A percentile compares a stretch with the other conserved stretches of the same genome.
phyloP scores from a whole-genome alignment of 2,888 invertebrate species.

The Diadegma fenestrale region DNA sequence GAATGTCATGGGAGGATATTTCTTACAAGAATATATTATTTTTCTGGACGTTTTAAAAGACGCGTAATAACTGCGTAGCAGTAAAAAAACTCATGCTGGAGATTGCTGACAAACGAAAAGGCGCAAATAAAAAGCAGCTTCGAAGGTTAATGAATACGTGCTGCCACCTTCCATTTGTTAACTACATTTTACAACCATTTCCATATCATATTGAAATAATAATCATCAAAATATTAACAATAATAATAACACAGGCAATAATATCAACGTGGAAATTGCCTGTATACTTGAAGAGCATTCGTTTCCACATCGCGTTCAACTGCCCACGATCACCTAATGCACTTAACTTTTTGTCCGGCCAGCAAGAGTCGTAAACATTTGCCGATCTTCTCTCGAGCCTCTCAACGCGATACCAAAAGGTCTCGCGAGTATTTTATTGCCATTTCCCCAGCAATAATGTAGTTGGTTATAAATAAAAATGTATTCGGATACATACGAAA shows the following conservation, averaged over 20 bases:
- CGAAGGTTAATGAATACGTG: background rate
- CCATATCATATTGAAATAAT: background rate
- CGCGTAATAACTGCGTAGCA: slow-evolving; percentile 44
- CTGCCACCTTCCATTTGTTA: background rate
- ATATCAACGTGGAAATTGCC: background rate
- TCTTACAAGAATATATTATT: slow-evolving; percentile 50
- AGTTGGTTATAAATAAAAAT: slow-evolving; percentile 46
- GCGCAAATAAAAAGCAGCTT: background rate
- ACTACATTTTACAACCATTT: background rate
- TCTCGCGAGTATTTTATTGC: slow-evolving; percentile 15
- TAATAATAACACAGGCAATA: slow-evolving; percentile 2
- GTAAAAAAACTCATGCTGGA: slow-evolving; percentile 2
- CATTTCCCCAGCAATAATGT: slow-evolving; percentile 56
- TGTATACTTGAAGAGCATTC: slow-evolving; percentile 34
- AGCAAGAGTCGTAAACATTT: slow-evolving; percentile 59
- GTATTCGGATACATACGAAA: slow-evolving; percentile 9
- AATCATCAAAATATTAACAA: background rate
- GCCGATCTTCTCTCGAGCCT: slow-evolving; percentile 40
- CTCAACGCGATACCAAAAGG: slow-evolving; percentile 32
- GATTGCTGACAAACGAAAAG: background rate
- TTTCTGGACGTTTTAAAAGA: slow-evolving; percentile 40
- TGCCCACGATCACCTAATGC: slow-evolving; percentile 66
- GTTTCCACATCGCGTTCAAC: slow-evolving; percentile 42
- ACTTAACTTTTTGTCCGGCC: slow-evolving; percentile 63
- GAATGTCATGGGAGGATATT: slow-evolving; percentile 15